Percentiles rank a stretch among this genome's conserved stretches.
phyloP scores from a whole-genome alignment of 2,888 invertebrate genomes.

The Mylabris sibirica region DNA sequence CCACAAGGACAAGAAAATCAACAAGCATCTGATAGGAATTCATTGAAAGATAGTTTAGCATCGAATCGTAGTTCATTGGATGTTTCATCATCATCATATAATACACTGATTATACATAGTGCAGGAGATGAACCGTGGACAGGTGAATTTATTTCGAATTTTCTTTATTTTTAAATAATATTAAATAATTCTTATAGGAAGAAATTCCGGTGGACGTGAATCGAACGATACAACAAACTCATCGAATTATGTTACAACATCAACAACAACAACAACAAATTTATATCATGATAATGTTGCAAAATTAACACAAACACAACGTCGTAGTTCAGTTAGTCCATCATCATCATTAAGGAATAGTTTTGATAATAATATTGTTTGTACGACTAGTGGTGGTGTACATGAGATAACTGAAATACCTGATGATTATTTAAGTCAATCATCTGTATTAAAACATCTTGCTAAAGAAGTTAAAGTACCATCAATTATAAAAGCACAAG shows the following conservation, averaged over 20 bases:
- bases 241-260: constrained; percentile 43
- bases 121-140: constrained; percentile 78
- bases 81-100: constrained; percentile 81
- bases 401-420: constrained; percentile 86
- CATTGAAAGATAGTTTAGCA: constrained; percentile 67
- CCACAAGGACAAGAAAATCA: constrained; percentile 91
- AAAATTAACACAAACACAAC: constrained; percentile 54
- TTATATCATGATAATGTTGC: constrained; percentile 46
- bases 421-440: constrained; percentile 83
- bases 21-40: constrained; percentile 67
- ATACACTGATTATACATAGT: constrained; percentile 84
- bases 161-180: no score
- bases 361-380: constrained; percentile 36
- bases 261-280: constrained; percentile 36
- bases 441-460: constrained; percentile 82
- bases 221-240: constrained; percentile 42
- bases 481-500: constrained; percentile 32
- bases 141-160: constrained; percentile 48
- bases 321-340: constrained; percentile 55
- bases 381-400: constrained; percentile 45
- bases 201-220: constrained; percentile 59
- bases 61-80: constrained; percentile 75
- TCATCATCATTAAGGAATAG: constrained; percentile 52
- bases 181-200: constrained; percentile 46
- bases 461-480: constrained; percentile 76